phyloP scores from a whole-genome alignment of 2,797 vertebrate species.

The Myotis findleyi region DNA sequence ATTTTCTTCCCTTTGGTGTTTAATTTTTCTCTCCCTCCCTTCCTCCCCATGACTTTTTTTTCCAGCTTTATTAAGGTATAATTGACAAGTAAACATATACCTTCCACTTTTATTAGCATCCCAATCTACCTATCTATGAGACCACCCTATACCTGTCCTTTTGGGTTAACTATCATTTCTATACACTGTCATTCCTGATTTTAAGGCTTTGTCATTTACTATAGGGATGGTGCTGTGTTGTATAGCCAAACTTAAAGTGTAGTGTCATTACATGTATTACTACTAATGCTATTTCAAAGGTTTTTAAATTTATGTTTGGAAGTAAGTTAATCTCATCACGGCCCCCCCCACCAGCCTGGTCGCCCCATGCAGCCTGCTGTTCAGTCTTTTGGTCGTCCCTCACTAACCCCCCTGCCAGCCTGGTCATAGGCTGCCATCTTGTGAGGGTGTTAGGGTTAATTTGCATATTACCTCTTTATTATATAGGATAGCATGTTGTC shows the following conservation, averaged over 20 bases:
- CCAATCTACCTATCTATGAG: neutral
- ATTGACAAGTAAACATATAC: neutral
- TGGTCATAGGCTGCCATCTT: too few species aligned
- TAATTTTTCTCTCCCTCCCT: neutral
- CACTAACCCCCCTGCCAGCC: too few species aligned
- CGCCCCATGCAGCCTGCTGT: too few species aligned
- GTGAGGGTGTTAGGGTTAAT: too few species aligned
- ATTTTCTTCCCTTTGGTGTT: neutral
- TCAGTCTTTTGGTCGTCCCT: too few species aligned
- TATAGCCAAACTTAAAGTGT: conserved; percentile 4
- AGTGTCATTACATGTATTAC: neutral
- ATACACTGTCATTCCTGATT: neutral
- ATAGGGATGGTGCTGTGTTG: neutral
- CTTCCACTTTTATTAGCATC: neutral
- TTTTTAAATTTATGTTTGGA: conserved; percentile 23
- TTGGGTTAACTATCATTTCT: neutral
- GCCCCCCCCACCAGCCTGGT: too few species aligned
- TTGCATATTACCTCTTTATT: too few species aligned
- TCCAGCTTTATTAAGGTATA: neutral
- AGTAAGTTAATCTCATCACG: neutral
- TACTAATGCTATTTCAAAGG: neutral
- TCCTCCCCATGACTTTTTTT: neutral
- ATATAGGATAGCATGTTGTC: neutral
- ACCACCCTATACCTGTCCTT: neutral
- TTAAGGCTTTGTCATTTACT: conserved; percentile 36